These are phyloP conservation scores for Alca torda DNA, from an alignment of 2,797 vertebrate genomes.

Conservation along the genomic window DNA sequence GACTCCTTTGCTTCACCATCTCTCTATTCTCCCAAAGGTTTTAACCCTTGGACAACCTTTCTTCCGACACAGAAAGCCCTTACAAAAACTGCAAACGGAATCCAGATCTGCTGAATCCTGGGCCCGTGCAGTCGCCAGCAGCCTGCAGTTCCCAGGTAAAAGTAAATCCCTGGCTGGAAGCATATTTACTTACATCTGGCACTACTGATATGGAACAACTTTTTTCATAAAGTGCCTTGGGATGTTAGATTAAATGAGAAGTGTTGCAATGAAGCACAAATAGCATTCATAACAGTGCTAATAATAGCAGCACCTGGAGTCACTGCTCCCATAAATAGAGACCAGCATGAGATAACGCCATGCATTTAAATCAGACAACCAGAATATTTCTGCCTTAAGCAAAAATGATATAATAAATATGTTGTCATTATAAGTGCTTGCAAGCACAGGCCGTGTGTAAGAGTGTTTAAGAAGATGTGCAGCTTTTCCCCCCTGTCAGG, in stretches of 20 bases:
- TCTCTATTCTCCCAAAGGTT: neutral
- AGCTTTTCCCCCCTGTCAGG: neutral
- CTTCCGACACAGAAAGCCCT: neutral
- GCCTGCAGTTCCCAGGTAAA: neutral
- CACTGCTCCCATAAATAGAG: slow-evolving; percentile 54
- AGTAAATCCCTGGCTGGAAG: neutral
- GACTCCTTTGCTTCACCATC: neutral
- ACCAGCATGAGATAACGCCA: slow-evolving; percentile 12
- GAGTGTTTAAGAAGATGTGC: neutral
- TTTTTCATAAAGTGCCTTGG: slow-evolving; percentile 29
- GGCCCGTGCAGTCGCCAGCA: neutral
- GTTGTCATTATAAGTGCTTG: slow-evolving; percentile 13
- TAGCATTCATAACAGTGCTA: slow-evolving; percentile 25
- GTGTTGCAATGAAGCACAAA: slow-evolving; percentile 48
- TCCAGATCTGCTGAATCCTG: neutral
- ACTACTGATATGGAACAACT: neutral
- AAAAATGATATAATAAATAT: slow-evolving; percentile 21
- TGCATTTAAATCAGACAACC: slow-evolving; percentile 26
- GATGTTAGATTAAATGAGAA: slow-evolving; percentile 32
- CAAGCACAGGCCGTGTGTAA: neutral
- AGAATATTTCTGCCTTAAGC: slow-evolving; percentile 12
- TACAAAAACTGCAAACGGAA: neutral
- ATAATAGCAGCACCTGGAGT: slow-evolving; percentile 55
- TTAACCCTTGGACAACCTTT: neutral
- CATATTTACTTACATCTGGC: slow-evolving; percentile 20